A percentile compares a stretch with the other conserved stretches of the same genome.
Conservation (phyloP, 2,797 vertebrate species). For the Oophaga sylvatica region DNA sequence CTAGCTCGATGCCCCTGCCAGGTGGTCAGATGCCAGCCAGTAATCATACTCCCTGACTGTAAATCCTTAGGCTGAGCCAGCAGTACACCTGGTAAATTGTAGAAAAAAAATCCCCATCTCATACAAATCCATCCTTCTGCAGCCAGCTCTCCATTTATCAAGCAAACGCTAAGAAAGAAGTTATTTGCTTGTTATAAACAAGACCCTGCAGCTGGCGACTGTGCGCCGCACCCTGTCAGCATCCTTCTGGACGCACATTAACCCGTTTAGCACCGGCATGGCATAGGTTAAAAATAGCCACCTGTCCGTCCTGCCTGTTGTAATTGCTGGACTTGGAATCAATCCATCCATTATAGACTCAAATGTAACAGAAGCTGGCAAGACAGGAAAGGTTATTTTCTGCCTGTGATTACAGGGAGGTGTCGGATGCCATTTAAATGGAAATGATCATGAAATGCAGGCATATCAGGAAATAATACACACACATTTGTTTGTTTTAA, state of each 20-base stretch:
- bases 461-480: neutral
- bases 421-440: neutral
- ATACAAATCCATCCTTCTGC: slow-evolving; percentile 63
- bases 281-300: slow-evolving; percentile 23
- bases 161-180: slow-evolving; percentile 60
- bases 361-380: slow-evolving; percentile 41
- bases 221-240: slow-evolving; percentile 29
- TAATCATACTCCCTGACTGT: slow-evolving; percentile 60
- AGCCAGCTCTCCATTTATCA: slow-evolving; percentile 64
- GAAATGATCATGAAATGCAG: neutral
- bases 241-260: slow-evolving; percentile 7
- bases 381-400: slow-evolving; percentile 34
- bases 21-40: slow-evolving; percentile 56
- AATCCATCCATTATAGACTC: slow-evolving; percentile 39
- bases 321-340: slow-evolving; percentile 31
- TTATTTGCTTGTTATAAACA: slow-evolving; percentile 65
- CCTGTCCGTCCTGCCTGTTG: neutral
- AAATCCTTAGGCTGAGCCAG: slow-evolving; percentile 63
- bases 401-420: slow-evolving; percentile 31
- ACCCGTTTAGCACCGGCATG: neutral
- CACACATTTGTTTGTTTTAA: no score
- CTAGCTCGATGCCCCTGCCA: slow-evolving; percentile 55
- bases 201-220: slow-evolving; percentile 61
- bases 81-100: slow-evolving; percentile 63
- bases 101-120: slow-evolving; percentile 52